Percentiles rank a stretch among this genome's conserved stretches.
phyloP scores from a whole-genome alignment of 2,797 vertebrate species.

The Apogon hyalosoma region DNA sequence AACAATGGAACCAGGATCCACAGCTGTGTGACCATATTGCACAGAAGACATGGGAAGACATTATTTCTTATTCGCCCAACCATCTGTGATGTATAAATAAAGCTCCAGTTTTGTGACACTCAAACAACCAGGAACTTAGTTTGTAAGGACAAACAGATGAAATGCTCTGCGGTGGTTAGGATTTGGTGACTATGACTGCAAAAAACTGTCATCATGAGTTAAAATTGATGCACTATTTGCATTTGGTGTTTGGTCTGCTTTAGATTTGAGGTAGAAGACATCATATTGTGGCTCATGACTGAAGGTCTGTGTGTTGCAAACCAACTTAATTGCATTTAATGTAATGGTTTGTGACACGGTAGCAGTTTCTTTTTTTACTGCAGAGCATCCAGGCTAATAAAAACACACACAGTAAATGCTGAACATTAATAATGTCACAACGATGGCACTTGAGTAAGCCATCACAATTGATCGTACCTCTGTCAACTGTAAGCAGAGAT shows the following conservation, averaged over 20 bases:
- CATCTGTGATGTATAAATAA: conserved; percentile 73
- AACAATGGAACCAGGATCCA: conserved; percentile 74
- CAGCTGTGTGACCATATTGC: conserved; percentile 81
- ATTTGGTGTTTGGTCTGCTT: not conserved
- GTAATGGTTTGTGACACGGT: too few species aligned
- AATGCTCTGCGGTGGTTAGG: not conserved
- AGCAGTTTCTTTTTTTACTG: too few species aligned
- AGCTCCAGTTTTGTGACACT: conserved; percentile 50
- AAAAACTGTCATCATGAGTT: conserved; percentile 5
- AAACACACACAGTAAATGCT: too few species aligned
- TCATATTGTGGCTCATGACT: not conserved
- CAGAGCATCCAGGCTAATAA: too few species aligned
- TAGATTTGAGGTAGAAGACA: not conserved
- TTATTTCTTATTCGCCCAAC: conserved; percentile 67
- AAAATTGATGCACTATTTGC: not conserved
- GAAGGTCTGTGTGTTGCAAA: not conserved
- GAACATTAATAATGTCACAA: not conserved
- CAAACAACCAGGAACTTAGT: conserved; percentile 41
- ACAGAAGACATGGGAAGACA: conserved; percentile 63
- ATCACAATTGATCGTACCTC: conserved; percentile 27
- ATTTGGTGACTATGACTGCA: not conserved
- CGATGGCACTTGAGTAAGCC: conserved; percentile 18
- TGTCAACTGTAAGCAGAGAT: conserved; percentile 33
- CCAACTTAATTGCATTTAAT: too few species aligned
- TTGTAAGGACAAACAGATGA: conserved; percentile 19